Base-by-base conservation (phyloP, 1,140 invertebrate species). In the Ips nitidus region DNA sequence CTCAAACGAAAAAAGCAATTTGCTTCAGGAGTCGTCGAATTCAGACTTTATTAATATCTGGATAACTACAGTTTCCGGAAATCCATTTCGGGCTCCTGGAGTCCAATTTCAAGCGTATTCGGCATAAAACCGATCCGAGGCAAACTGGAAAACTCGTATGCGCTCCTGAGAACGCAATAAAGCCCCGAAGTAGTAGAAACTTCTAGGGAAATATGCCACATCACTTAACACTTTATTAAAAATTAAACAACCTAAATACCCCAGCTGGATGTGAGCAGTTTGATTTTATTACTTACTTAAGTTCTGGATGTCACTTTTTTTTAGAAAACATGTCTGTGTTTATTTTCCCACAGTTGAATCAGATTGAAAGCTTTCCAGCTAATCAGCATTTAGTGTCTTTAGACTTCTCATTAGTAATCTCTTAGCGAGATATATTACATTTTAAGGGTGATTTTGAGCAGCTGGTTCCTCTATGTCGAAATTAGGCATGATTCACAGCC, bases 381-480 rank as follows among this genome's bases (percentile, higher is more conserved):
- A 22, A 22, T 22, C 22, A 22, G 22, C 22, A 22, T 22, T 22
- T 22, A 22, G 22, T 22, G 22, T 22, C 22, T 22, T 22, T 22
- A 22, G 22, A 22, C 22, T 22, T 22, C 22, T 22, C 22, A 22
- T 22, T 22, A 22, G 22, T 22, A 22, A 22, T 22, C 22, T 22
- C 22, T 22, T 22, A 22, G 22, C 22, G 22, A 22, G 22, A 22
- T 22, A 22, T 22, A 22, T 22, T 22, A 22, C 22, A 22, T 22
- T 3, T 50, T 22, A 8, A 50, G 45, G 6, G 22, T 50, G 45
- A 50, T 50, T 50, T 50, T 50, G 22, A 3, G 6, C 45, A 50
- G 45, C 45, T 50, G 45, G 7, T 50, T 50, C 45, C 45, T 8
- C 45, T 50, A 50, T 50, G 45, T 50, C 45, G 45, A 50, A 50